Conservation (phyloP, 2,113 vertebrate genomes). For the Scytalopus superciliaris region DNA sequence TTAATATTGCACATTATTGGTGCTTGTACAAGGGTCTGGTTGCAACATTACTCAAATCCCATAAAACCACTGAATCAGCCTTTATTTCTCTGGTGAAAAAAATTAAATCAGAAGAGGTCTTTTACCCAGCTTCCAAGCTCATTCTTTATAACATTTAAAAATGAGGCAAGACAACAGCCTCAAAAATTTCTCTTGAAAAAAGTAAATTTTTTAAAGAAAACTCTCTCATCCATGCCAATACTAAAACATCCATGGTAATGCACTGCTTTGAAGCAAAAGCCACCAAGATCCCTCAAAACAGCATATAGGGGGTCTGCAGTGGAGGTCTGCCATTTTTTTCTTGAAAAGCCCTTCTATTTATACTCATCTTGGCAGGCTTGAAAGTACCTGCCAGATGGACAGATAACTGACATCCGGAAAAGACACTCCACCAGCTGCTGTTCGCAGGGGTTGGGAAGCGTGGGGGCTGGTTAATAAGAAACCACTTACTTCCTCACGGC, state of each 20-base stretch:
- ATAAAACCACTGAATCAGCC: background rate
- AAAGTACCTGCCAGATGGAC: slow-evolving; percentile 54
- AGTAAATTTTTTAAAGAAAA: background rate
- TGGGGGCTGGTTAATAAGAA: slow-evolving; percentile 50
- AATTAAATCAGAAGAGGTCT: background rate
- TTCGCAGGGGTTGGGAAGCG: background rate
- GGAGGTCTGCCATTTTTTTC: background rate
- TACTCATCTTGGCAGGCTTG: background rate
- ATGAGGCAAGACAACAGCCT: background rate
- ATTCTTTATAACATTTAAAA: background rate
- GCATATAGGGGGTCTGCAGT: background rate
- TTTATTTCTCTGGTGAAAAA: background rate
- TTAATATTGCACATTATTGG: background rate
- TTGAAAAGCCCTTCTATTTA: slow-evolving; percentile 8
- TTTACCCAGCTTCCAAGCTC: background rate
- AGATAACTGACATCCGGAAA: slow-evolving; percentile 39
- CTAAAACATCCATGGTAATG: background rate
- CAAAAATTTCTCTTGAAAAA: background rate
- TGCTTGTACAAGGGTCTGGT: background rate
- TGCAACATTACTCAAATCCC: background rate
- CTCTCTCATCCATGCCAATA: background rate
- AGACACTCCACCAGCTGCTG: slow-evolving; percentile 43
- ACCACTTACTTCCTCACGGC: slow-evolving; percentile 5
- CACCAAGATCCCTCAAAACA: background rate
- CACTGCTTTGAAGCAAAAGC: background rate